Percentiles rank a stretch among this genome's conserved stretches.
These are phyloP conservation scores for Drosophila serrata DNA, from an alignment of 1,140 invertebrate species.

Conservation along the genomic window DNA sequence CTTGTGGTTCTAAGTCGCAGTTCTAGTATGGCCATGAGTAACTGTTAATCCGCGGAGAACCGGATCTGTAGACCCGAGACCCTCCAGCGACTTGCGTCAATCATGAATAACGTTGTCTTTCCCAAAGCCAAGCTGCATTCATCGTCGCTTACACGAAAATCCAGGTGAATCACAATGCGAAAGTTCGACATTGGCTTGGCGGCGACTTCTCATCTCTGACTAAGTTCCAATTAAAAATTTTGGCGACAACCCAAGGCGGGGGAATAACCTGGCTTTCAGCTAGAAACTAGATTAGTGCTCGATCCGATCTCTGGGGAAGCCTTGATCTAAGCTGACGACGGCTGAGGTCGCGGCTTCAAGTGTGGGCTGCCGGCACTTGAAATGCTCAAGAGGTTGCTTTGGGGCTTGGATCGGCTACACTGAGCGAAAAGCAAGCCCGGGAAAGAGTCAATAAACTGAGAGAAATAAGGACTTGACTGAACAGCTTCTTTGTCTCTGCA, in stretches of 20 bases:
- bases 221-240: slow-evolving; percentile 23
- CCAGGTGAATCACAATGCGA: slow-evolving; percentile 60
- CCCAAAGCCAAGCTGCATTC: slow-evolving; percentile 22
- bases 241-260: slow-evolving; percentile 14
- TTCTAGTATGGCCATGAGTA: slow-evolving; percentile 32
- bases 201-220: slow-evolving; percentile 17
- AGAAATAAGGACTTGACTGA: slow-evolving; percentile 4
- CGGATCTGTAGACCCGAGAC: slow-evolving; percentile 44
- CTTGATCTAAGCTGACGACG: slow-evolving; percentile 57
- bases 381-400: slow-evolving; percentile 47
- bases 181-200: slow-evolving; percentile 26
- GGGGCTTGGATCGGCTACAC: slow-evolving; percentile 3
- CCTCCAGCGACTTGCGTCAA: slow-evolving; percentile 35
- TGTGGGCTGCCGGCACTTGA: slow-evolving; percentile 72
- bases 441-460: slow-evolving; percentile 12
- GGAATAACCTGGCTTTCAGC: slow-evolving; percentile 23
- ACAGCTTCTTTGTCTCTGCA: not conserved
- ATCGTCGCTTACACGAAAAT: slow-evolving; percentile 28
- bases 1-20: slow-evolving; percentile 33
- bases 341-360: slow-evolving; percentile 33
- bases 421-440: not conserved
- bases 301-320: slow-evolving; percentile 15
- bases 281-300: slow-evolving; percentile 36
- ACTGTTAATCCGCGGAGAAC: slow-evolving; percentile 41
- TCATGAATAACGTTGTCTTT: slow-evolving; percentile 40